These are phyloP conservation scores for Brachyrhaphis roseni DNA, from an alignment of 2,797 vertebrate genomes.

Conservation along the genomic window DNA sequence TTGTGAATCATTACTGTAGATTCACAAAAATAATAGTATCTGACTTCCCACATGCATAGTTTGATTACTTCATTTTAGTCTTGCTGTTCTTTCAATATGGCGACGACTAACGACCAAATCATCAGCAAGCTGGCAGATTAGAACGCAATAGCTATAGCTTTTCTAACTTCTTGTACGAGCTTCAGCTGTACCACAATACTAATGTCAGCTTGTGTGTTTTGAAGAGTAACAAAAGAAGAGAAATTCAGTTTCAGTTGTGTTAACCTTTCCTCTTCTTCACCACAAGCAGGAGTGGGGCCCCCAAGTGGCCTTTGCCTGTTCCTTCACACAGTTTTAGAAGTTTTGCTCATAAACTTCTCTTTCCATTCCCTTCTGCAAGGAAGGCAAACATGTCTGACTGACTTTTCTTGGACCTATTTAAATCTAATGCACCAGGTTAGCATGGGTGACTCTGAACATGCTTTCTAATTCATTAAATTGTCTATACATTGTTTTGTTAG, in stretches of 20 bases:
- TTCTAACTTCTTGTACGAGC: background rate
- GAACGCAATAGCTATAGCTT: background rate
- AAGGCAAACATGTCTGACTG: background rate
- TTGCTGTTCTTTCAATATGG: background rate
- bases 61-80: background rate
- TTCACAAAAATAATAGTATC: background rate
- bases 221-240: background rate
- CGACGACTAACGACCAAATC: background rate
- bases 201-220: background rate
- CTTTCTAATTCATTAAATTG: background rate
- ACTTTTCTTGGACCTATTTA: background rate
- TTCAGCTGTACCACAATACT: background rate
- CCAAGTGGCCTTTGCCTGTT: background rate
- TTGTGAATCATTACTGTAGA: background rate
- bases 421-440: background rate
- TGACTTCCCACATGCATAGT: background rate
- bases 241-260: background rate
- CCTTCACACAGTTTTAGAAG: background rate
- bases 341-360: background rate
- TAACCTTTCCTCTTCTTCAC: background rate
- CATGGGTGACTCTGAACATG: background rate
- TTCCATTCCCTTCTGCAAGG: background rate
- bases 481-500: background rate
- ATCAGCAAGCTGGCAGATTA: background rate
- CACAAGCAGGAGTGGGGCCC: background rate